Evolutionary conservation across 2,797 vertebrate species (phyloP), one percentile per base, ranked within the genome.

Genomic region (Melanotaenia maccullochi): DNA sequence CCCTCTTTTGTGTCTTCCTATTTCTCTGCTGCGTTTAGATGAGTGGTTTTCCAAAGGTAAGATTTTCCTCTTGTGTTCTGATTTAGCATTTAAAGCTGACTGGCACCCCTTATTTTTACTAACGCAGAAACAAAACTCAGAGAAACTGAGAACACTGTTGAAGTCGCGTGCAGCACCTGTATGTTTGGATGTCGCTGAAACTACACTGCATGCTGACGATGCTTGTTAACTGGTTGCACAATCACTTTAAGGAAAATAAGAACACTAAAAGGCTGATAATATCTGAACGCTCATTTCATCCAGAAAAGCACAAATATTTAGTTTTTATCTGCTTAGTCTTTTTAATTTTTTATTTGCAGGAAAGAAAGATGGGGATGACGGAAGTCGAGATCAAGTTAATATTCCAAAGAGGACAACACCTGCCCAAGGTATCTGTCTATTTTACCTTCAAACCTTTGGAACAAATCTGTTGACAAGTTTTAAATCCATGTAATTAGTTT

Each of bases 21-120:
- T 84, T 61, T 84, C 76, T 88, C 61, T 73, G 75, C 87, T 84
- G 57, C 89, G 69, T 93, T 84, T 94, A 97, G 97, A 99, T 81
- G 97, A 98, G 80, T 99, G 97, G 97, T 98, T 99, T 95, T 95
- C 96, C 89, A 97, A 96, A 98, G 97, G 97, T 99, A 96, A 98
- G 97, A 93, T 84, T 56, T 59, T 85, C 89, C 83, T 90, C 86
- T 86, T 85, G 90, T 75, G 65, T 88, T 90, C 78, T 86, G 54
- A 64, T 70, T 32, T 22, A 68, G 68, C 71, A 36, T 79, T 76
- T 57, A 36, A 74, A 73, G 73, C 44, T 35, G 60, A 33, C 70
- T 54, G 65, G 71, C 67, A 72, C 81, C 47, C 55, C 40, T 62
- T 56, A 71, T 75, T 73, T 28, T 70, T 44, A 86, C 83, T 92